Evolutionary conservation across 2,888 invertebrate genomes (phyloP), one percentile per base, ranked within the genome.

Genomic region (Chironomus riparius): DNA sequence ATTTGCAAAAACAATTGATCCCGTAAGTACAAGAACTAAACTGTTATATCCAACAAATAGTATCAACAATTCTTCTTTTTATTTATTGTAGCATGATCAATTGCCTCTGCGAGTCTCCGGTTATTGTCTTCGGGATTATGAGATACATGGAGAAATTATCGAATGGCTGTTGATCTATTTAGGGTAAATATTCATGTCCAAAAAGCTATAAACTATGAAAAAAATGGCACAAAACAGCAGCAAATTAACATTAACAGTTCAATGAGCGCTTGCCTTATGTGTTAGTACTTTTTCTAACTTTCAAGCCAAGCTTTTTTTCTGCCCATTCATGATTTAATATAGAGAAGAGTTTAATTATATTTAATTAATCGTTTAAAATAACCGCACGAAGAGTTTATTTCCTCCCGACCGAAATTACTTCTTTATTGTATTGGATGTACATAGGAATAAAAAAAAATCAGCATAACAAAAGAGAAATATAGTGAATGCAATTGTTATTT

Each of bases 351-450:
- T 69, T 56, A 76, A 69, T 76, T 74, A 74, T 47, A 38, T 28
- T 18, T 74, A 74, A 74, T 74, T 76, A 76, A 76, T 69, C 65
- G 76, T 76, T 76, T 56, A 28, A 76, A n/a, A 68, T 47, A 68
- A 76, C 76, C 76, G 69, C 76, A 47, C 69, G 56, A 76, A 22
- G n/a, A 18, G 38, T 10, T 38, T 38, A 10, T 10, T 3, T 38
- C 10, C 38, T 10, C 10, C 38, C 28, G 2, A 47, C 6, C 69
- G 47, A 69, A 47, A 10, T 18, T 56, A 18, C 6, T 56, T 56
- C 18, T 56, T 10, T 38, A 38, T 10, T 10, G 38, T 38, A 2
- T 38, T n/a, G 5, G 15, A 56, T 56, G n/a, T 56, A 38, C 38
- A 18, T 56, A 71, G 15, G 47, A 70, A n/a, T n/a, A n/a, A n/a